Conservation (phyloP, 2,888 invertebrate genomes). For the Amiota minor region DNA sequence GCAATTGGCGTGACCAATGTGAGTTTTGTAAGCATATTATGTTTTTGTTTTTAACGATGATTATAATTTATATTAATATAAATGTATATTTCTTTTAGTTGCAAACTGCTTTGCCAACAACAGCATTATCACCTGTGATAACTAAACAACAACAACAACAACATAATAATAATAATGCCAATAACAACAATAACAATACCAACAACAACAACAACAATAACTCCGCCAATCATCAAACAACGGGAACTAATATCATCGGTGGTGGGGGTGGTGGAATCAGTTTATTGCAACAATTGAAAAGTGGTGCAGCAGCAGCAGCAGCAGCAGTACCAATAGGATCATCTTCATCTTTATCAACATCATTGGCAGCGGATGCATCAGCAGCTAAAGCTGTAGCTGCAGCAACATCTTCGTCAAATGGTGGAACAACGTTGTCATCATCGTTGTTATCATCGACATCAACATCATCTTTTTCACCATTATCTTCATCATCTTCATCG, state of each 20-base stretch:
- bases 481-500: conserved; percentile 34
- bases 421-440: background rate
- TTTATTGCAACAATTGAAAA: conserved; percentile 4
- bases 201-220: conserved; percentile 43
- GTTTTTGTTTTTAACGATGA: conserved; percentile 34
- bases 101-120: conserved; percentile 67
- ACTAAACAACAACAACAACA: conserved; percentile 57
- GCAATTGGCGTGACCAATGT: conserved; percentile 72
- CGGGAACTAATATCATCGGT: background rate
- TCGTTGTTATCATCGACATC: conserved; percentile 29
- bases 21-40: conserved; percentile 56
- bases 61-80: too few species aligned
- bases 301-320: conserved; percentile 25
- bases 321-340: conserved; percentile 40
- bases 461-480: conserved; percentile 38
- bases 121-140: conserved; percentile 73
- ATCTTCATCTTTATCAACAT: conserved; percentile 7
- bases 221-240: conserved; percentile 41
- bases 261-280: background rate
- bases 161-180: conserved; percentile 42
- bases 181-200: conserved; percentile 43
- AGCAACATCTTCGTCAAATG: background rate
- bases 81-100: conserved; percentile 50
- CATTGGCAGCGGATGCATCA: conserved; percentile 2
- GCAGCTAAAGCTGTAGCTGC: background rate